These are phyloP conservation scores for Dendrophyllia cribrosa DNA, from an alignment of 64 coral and sea anemone species.

Conservation along the genomic window DNA sequence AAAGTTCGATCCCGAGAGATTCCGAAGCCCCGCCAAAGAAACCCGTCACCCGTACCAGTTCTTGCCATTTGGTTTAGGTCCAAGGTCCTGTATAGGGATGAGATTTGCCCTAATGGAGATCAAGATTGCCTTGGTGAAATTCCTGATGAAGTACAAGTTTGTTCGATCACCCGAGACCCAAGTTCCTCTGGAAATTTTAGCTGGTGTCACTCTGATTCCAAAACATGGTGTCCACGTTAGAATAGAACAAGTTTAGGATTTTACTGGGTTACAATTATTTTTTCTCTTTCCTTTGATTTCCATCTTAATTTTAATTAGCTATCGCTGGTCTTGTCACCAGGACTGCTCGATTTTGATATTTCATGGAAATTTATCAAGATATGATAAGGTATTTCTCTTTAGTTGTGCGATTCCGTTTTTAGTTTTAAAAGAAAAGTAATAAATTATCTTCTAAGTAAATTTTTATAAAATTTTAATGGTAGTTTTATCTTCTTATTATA, in stretches of 20 bases:
- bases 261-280: no score
- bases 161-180: constrained; percentile 76
- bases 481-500: no score
- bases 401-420: no score
- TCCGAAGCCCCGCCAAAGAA: constrained; percentile 34
- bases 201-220: constrained; percentile 59
- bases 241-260: neutral
- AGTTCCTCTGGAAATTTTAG: constrained; percentile 54
- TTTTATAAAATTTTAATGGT: no score
- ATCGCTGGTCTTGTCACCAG: no score
- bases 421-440: no score
- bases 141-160: constrained; percentile 82
- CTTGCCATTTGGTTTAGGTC: constrained; percentile 83
- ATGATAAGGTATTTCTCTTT: no score
- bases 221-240: constrained; percentile 54
- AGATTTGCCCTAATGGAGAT: constrained; percentile 76
- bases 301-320: no score
- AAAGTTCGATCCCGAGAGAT: constrained; percentile 67
- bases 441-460: no score
- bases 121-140: constrained; percentile 70
- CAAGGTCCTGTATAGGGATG: constrained; percentile 81
- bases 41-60: constrained; percentile 70
- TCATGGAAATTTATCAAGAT: no score
- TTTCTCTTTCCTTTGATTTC: no score
- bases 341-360: no score